Evolutionary conservation across 2,113 vertebrate species (phyloP), one percentile per base, ranked within the genome.

Genomic region (Apus apus): DNA sequence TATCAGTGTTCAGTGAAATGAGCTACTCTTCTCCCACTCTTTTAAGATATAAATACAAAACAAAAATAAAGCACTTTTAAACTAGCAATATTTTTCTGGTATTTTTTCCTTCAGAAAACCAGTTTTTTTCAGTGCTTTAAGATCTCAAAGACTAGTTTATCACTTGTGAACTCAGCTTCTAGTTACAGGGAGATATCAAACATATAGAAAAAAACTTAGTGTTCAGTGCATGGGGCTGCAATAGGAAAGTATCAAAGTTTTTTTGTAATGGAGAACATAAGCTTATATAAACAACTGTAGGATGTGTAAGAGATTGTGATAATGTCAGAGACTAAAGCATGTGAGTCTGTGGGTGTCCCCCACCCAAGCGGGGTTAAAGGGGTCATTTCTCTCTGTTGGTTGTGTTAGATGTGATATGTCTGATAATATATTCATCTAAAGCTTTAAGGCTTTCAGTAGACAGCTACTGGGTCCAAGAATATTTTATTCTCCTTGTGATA

Each of bases 231-330:
- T 2, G 2, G 14, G n/a, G 30, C 23, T 73, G 12, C 11, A 83
- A 58, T 15, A 3, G 40, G 72, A 90, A 83, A 77, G 18, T 43
- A 38, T 1, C 2, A 85, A 50, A 46, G 11, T 15, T 65, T 12
- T 53, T 76, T 84, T 72, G 4, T 60, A 32, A 48, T 23, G 21
- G 45, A 82, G 71, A 82, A 82, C 65, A 64, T 87, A 75, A 95
- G 25, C 45, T 92, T 90, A n/a, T 86, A n/a, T 86, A 94, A 95
- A 85, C 64, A 90, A 87, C 51, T 78, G 65, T 85, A 75, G 73
- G 66, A 89, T 89, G 65, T 81, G 51, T 91, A 78, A 81, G 29
- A 15, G 53, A 94, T 71, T 80, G 80, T 50, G 40, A 48, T 83
- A 76, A 61, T 58, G 56, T 62, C 60, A 87, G 84, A 70, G 25